Evolutionary conservation across 2,797 vertebrate genomes (phyloP).

Genomic region (Crypturellus tataupa): DNA sequence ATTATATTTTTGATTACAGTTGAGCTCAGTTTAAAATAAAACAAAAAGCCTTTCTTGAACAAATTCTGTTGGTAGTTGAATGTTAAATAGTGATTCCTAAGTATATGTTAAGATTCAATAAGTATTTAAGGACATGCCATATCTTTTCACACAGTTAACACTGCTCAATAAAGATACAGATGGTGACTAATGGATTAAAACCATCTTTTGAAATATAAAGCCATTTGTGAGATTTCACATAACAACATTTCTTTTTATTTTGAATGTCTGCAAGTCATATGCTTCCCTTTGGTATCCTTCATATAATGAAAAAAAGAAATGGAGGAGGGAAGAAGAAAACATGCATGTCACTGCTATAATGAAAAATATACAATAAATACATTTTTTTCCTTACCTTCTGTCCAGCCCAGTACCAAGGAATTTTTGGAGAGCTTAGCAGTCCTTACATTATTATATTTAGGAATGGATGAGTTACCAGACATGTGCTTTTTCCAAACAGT

Average conservation of each 20-base stretch:
- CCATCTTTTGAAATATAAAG: background rate
- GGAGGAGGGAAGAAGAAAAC: background rate
- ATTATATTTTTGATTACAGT: background rate
- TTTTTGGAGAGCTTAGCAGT: background rate
- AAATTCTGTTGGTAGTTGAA: background rate
- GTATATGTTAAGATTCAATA: background rate
- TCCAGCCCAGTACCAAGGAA: background rate
- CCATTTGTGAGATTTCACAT: background rate
- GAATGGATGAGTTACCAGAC: background rate
- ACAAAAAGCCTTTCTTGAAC: background rate
- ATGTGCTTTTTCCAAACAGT: background rate
- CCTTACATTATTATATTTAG: background rate
- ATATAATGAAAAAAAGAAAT: background rate
- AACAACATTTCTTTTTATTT: background rate
- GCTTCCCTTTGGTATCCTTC: background rate
- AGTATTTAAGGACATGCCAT: slow-evolving; percentile 17
- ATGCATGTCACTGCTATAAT: background rate
- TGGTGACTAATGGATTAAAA: slow-evolving; percentile 22
- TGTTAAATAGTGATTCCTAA: background rate
- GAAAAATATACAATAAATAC: background rate
- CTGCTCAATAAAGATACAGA: slow-evolving; percentile 49
- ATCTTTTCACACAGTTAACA: slow-evolving; percentile 17
- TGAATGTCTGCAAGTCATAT: slow-evolving; percentile 3
- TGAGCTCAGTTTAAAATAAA: background rate
- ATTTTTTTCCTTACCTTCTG: background rate